Base-by-base conservation (phyloP, 2,888 invertebrate genomes). In the Dynastes hyllus region DNA sequence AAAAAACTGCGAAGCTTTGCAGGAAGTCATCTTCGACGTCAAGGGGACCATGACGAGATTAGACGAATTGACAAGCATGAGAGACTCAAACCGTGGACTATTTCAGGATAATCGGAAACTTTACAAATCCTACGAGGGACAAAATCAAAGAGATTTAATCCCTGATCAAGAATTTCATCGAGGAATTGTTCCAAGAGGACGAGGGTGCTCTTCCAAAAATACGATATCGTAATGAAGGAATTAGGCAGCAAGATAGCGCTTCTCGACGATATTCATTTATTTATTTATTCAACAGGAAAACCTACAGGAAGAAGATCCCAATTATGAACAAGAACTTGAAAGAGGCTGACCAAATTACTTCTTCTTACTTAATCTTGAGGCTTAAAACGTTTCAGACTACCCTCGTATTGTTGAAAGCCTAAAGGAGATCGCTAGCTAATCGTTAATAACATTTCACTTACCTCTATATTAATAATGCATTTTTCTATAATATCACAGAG, bases 391-490 rank as follows among this genome's bases (percentile, higher is more conserved):
- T 22, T 22, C 22, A 22, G 22, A 22, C 22, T 22, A 22, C 22
- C 22, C 22, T 22, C 0, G 22, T 22, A 22, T 22, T 22, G 22
- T 22, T 22, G 22, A 0, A 22, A 22, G 22, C 22, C 22, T 22
- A 22, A 22, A 37, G 1, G 5, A 37, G 5, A 37, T 37, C 32
- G 32, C 32, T 37, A 37, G 5, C 1, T 37, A 37, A 37, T 37
- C 32, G 5, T 37, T 5, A 6, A 29, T 29, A 29, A 29, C 5
- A 16, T 37, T 8, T 70, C 11, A 75, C 66, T 63, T 51, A 79
- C 79, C 29, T 80, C 80, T 9, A 77, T 80, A 50, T 65, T 75
- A 58, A 65, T 67, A n/a, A 71, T 78, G 67, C 75, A 78, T 50
- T 80, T 73, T 53, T 80, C 80, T 53, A 78, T 69, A 37, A 75